Evolutionary conservation across 1,140 invertebrate species (phyloP).

Genomic region (Magallana gigas): DNA sequence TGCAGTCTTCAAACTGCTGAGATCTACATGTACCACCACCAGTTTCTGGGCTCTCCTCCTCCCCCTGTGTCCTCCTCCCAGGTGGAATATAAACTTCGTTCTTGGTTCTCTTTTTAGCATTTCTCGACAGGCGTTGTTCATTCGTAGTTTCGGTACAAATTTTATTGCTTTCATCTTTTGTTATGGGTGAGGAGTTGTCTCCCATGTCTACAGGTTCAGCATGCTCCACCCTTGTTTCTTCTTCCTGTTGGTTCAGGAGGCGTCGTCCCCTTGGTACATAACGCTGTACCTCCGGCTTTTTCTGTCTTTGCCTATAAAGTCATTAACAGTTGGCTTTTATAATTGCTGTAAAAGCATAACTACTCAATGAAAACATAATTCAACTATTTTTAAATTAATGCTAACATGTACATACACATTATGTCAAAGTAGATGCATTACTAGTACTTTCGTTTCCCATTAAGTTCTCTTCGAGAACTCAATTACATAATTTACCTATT

Average conservation of each 20-base stretch:
- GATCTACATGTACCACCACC: neutral
- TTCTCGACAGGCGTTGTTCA: neutral
- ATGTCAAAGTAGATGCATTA: too few species aligned
- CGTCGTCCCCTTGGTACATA: slow-evolving; percentile 88
- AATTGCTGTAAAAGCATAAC: too few species aligned
- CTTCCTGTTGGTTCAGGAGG: slow-evolving; percentile 67
- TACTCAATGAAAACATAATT: too few species aligned
- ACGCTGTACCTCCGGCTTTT: slow-evolving; percentile 87
- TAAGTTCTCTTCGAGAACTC: neutral
- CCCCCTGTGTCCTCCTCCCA: slow-evolving; percentile 2
- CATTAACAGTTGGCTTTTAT: too few species aligned
- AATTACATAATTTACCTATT: neutral
- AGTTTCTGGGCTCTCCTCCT: neutral
- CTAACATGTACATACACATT: too few species aligned
- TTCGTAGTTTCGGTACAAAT: neutral
- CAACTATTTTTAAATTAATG: too few species aligned
- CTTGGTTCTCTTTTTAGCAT: neutral
- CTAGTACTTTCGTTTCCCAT: too few species aligned
- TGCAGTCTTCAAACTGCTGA: neutral
- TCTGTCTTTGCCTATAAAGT: slow-evolving; percentile 55
- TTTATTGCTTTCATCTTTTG: neutral
- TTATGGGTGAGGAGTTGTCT: neutral
- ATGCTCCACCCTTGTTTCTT: neutral
- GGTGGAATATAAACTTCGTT: slow-evolving; percentile 24
- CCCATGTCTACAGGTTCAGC: neutral